Evolutionary conservation across 2,113 vertebrate species (phyloP), one percentile per base, ranked within the genome.

Genomic region (Hippolais icterina): DNA sequence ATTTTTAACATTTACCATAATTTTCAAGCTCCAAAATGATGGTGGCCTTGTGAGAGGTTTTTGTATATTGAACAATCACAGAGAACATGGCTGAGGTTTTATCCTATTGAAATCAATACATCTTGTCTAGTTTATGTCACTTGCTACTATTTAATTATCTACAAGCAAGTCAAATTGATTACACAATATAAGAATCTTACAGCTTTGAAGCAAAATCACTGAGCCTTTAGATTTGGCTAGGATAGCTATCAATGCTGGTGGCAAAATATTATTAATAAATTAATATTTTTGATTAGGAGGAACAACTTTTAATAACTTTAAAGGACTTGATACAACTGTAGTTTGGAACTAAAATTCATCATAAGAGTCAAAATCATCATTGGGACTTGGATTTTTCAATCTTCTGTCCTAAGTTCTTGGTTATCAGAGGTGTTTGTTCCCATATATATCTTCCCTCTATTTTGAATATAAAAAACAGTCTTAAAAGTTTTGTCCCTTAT

Each of bases 161-260:
- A 21, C 37, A 81, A 87, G 95, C 65, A 94, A 87, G 60, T 78
- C 81, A 89, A 94, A 96, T 94, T 92, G 80, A 97, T 95, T 91
- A 78, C 37, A 66, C 22, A 68, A 64, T 81, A 15, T 77, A 92
- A 88, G 71, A 95, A 74, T 44, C 39, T 87, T 81, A 56, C 19
- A 87, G 52, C 80, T 94, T 94, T 94, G 91, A 95, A 94, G 83
- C 56, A 87, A 92, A 95, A 83, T 79, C 20, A 53, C 47, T 39
- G 37, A 80, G 56, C 21, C 27, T 83, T 89, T 92, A 84, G 60
- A 83, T 93, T 93, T 90, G 44, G 14, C 57, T 89, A 60, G 76
- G 89, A 89, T 91, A 92, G 37, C 46, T 94, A 87, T 95, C 56
- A 78, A 21, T 87, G 91, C 89, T 93, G 77, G 44, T 95, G 87